Evolutionary conservation across 1,140 invertebrate genomes (phyloP).

Genomic region (Thrips palmi): DNA sequence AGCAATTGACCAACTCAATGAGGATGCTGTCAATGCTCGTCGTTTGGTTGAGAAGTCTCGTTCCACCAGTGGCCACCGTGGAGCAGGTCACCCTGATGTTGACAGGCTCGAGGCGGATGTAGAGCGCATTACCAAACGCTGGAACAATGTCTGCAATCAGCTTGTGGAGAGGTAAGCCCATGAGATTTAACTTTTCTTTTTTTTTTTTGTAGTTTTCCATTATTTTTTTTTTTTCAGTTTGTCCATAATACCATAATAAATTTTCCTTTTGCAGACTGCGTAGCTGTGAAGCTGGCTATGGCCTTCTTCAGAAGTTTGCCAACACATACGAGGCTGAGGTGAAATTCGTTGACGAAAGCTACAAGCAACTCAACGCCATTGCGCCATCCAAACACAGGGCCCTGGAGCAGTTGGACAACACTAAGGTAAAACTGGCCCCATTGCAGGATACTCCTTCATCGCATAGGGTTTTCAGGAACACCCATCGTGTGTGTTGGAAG

Average conservation of each 20-base stretch:
- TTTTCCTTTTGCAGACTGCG: slow-evolving; percentile 46
- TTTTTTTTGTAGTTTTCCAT: background rate
- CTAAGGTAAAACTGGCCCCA: slow-evolving; percentile 66
- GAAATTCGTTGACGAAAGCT: slow-evolving; percentile 67
- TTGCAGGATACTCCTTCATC: slow-evolving; percentile 5
- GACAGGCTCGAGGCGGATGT: slow-evolving; percentile 88
- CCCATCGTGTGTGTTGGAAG: no score
- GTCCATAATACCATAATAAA: background rate
- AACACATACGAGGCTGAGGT: slow-evolving; percentile 71
- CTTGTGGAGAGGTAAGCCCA: slow-evolving; percentile 59
- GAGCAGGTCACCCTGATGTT: slow-evolving; percentile 56
- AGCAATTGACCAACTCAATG: slow-evolving; percentile 74
- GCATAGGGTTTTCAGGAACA: no score
- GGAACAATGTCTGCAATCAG: slow-evolving; percentile 81
- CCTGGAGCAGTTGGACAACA: slow-evolving; percentile 53
- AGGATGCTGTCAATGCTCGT: slow-evolving; percentile 71
- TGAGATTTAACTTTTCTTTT: slow-evolving; percentile 6
- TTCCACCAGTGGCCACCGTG: slow-evolving; percentile 37
- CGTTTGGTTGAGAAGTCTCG: slow-evolving; percentile 72
- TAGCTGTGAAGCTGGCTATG: slow-evolving; percentile 68
- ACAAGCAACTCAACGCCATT: slow-evolving; percentile 47
- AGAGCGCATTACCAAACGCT: slow-evolving; percentile 64
- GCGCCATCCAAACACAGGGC: slow-evolving; percentile 49
- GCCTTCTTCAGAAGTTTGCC: slow-evolving; percentile 69
- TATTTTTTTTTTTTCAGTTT: background rate